phyloP scores from a whole-genome alignment of 2,113 vertebrate species.

The Mesoclemmys tuberculata region DNA sequence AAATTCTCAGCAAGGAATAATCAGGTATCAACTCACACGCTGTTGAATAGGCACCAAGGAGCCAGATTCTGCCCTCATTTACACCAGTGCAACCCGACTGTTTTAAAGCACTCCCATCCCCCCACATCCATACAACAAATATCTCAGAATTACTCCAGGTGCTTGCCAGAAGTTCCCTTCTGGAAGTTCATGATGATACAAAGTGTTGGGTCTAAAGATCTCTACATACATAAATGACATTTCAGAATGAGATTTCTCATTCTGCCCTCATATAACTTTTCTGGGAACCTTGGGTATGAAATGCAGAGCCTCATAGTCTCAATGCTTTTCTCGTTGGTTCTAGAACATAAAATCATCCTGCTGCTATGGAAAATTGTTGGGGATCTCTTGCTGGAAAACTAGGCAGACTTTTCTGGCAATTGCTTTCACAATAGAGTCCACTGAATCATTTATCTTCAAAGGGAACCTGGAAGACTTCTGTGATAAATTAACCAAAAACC shows the following conservation, averaged over 20 bases:
- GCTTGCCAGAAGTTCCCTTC: background rate
- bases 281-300: background rate
- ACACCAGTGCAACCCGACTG: background rate
- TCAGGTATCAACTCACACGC: background rate
- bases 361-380: background rate
- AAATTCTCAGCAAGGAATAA: background rate
- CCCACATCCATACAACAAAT: background rate
- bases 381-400: conserved; percentile 10
- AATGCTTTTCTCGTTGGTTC: background rate
- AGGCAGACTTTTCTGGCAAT: background rate
- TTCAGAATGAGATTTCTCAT: background rate
- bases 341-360: conserved; percentile 11
- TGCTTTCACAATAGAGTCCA: background rate
- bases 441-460: background rate
- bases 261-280: background rate
- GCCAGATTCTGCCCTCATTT: background rate
- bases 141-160: background rate
- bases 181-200: background rate
- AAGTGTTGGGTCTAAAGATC: background rate
- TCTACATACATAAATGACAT: background rate
- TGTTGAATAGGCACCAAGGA: background rate
- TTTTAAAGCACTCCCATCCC: background rate
- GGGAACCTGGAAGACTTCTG: background rate
- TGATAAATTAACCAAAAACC: conserved; percentile 16
- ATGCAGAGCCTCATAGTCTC: background rate